Percentiles rank a stretch among this genome's conserved stretches.
phyloP scores from a whole-genome alignment of 2,888 invertebrate species.

The Serripes groenlandicus region DNA sequence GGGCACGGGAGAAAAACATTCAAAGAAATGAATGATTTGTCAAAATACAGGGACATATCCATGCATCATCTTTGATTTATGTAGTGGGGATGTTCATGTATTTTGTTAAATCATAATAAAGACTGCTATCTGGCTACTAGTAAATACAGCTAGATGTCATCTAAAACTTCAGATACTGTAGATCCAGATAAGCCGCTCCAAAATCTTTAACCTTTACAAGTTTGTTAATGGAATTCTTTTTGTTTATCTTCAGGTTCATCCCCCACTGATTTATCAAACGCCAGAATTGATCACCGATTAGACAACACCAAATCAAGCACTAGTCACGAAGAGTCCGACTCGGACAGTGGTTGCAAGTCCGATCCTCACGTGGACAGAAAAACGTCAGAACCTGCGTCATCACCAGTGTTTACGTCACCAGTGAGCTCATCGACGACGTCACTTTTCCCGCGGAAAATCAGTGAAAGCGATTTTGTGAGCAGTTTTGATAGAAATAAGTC shows the following conservation, averaged over 20 bases:
- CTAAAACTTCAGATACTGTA: no score
- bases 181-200: no score
- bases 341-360: constrained; percentile 51
- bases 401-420: constrained; percentile 57
- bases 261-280: constrained; percentile 57
- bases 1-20: no score
- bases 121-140: no score
- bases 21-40: no score
- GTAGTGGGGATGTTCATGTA: no score
- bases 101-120: no score
- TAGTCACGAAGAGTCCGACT: constrained; percentile 67
- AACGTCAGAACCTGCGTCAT: constrained; percentile 13
- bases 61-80: no score
- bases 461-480: constrained; percentile 69
- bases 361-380: constrained; percentile 13
- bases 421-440: constrained; percentile 50
- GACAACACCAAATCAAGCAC: constrained; percentile 67
- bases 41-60: no score
- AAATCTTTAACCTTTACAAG: neutral
- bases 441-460: constrained; percentile 64
- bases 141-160: no score
- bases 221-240: neutral
- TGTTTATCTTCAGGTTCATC: constrained; percentile 60
- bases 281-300: constrained; percentile 59
- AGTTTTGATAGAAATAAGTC: constrained; percentile 68